Evolutionary conservation across 2,888 invertebrate genomes (phyloP).

Genomic region (Orthosia gracilis): DNA sequence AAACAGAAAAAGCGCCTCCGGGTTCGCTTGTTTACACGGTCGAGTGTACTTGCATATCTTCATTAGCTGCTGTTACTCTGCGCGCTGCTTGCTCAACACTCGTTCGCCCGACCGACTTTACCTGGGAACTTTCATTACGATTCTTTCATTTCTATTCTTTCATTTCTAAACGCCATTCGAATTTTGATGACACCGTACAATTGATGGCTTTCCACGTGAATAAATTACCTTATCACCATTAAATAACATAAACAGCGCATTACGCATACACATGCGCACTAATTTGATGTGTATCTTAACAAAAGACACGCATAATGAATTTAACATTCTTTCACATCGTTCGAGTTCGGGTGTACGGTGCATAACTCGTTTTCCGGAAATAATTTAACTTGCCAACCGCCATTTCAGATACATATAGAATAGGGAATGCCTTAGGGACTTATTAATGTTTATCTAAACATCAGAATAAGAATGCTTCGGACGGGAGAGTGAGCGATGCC

Average conservation of each 20-base stretch:
- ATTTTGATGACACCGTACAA: conserved; percentile 71
- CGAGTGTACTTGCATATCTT: conserved; percentile 90
- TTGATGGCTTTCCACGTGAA: conserved; percentile 62
- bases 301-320: conserved; percentile 82
- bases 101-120: conserved; percentile 56
- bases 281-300: conserved; percentile 82
- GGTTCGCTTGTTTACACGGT: conserved; percentile 87
- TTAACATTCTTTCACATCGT: conserved; percentile 84
- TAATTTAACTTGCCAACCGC: conserved; percentile 85
- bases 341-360: conserved; percentile 69
- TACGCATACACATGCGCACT: conserved; percentile 76
- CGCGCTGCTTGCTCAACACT: conserved; percentile 86
- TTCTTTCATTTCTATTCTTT: conserved; percentile 71
- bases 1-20: conserved; percentile 87
- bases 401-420: conserved; percentile 80
- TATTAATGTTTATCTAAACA: conserved; percentile 89
- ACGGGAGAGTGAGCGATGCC: conserved; percentile 78
- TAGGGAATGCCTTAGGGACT: conserved; percentile 78
- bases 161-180: conserved; percentile 73
- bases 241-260: conserved; percentile 75
- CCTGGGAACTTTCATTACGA: conserved; percentile 74
- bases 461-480: conserved; percentile 86
- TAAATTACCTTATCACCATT: conserved; percentile 70
- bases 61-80: conserved; percentile 82
- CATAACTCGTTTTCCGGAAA: conserved; percentile 87